A percentile compares a stretch with the other conserved stretches of the same genome.
phyloP scores from a whole-genome alignment of 2,888 invertebrate genomes.

The Drosophila mimetica region DNA sequence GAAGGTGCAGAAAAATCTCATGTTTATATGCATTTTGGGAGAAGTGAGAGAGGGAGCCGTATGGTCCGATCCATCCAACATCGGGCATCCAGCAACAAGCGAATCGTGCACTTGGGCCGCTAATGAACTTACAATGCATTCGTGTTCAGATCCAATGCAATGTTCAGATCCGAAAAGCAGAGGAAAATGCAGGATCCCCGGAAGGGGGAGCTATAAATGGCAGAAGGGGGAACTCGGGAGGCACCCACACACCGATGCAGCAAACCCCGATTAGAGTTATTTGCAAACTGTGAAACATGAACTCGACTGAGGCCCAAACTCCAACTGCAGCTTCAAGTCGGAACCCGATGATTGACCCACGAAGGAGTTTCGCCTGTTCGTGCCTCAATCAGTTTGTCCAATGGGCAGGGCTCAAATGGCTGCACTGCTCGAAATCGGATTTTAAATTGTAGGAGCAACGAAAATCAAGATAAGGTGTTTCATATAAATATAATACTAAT shows the following conservation, averaged over 20 bases:
- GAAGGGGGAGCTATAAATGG: slow-evolving; percentile 2
- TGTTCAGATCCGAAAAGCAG: slow-evolving; percentile 53
- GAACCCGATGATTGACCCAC: slow-evolving; percentile 68
- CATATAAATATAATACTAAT: too few species aligned
- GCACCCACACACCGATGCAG: slow-evolving; percentile 30
- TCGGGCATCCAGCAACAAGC: slow-evolving; percentile 38
- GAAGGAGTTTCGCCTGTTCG: slow-evolving; percentile 47
- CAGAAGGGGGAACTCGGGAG: not conserved
- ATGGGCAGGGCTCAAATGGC: slow-evolving; percentile 47
- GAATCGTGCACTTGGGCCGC: slow-evolving; percentile 78
- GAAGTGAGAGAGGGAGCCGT: slow-evolving; percentile 12
- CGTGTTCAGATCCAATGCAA: too few species aligned
- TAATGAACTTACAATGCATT: slow-evolving; percentile 81
- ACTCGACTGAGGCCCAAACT: slow-evolving; percentile 38
- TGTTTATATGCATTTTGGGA: slow-evolving; percentile 77
- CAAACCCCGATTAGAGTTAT: slow-evolving; percentile 38
- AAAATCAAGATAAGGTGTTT: too few species aligned
- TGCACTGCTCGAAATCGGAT: slow-evolving; percentile 9
- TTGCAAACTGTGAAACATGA: slow-evolving; percentile 70
- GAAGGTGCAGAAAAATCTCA: slow-evolving; percentile 62
- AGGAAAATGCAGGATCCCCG: slow-evolving; percentile 37
- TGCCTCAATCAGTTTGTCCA: slow-evolving; percentile 56
- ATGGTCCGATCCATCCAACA: slow-evolving; percentile 28
- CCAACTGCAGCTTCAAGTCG: slow-evolving; percentile 6
- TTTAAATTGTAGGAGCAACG: too few species aligned